phyloP scores from a whole-genome alignment of 2,888 invertebrate species.

The Heterodera filipjevi region DNA sequence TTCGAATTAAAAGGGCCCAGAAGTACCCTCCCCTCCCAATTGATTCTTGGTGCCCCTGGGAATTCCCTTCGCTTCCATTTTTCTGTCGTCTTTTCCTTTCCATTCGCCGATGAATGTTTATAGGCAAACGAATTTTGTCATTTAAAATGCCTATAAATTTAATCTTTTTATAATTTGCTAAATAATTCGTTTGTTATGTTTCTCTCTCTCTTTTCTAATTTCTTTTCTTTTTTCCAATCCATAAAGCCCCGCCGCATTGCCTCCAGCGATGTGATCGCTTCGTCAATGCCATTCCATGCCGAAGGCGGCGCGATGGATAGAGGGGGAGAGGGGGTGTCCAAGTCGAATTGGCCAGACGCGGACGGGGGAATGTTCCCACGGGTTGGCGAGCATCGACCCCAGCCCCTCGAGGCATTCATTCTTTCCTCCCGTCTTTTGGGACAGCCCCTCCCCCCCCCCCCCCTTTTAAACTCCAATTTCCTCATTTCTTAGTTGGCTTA shows the following conservation, averaged over 20 bases:
- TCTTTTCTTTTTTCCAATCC: neutral
- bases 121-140: constrained; percentile 71
- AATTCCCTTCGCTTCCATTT: constrained; percentile 3
- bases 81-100: neutral
- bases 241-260: neutral
- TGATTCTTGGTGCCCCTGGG: neutral
- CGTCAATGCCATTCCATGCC: neutral
- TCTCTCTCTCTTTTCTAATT: neutral
- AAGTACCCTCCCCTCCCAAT: neutral
- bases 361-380: neutral
- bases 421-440: neutral
- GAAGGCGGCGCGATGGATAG: neutral
- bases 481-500: neutral
- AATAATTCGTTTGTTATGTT: neutral
- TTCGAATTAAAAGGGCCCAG: constrained; percentile 13
- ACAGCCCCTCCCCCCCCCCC: neutral
- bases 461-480: neutral
- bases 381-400: neutral
- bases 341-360: neutral
- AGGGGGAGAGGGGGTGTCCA: neutral
- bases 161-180: too few relatives aligned
- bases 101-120: constrained; percentile 68
- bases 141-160: too few relatives aligned
- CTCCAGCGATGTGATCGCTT: neutral
- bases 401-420: neutral